phyloP scores from a whole-genome alignment of 30 jellyfish, hydroid and myxozoan species.

The Aurelia aurita region DNA sequence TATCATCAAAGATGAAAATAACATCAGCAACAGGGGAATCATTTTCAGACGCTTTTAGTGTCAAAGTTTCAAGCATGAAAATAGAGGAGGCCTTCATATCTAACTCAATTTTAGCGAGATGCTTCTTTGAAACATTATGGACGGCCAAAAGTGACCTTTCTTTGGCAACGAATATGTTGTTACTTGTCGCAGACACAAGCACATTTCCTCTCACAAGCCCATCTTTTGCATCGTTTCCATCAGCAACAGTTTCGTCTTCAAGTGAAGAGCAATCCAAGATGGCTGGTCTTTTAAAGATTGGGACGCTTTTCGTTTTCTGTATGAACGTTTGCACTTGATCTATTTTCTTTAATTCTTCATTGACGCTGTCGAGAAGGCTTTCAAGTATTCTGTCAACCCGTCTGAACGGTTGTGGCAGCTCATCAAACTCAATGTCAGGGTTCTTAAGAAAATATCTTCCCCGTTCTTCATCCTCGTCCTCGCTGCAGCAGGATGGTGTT shows the following conservation, averaged over 20 bases:
- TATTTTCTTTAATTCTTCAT: slow-evolving; percentile 29
- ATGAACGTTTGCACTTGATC: slow-evolving; percentile 28
- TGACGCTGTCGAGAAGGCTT: slow-evolving; percentile 12
- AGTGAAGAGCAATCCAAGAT: slow-evolving; percentile 12
- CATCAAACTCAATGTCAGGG: slow-evolving; percentile 64
- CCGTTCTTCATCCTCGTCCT: slow-evolving; percentile 41
- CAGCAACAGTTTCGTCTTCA: not conserved
- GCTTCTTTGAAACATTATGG: slow-evolving; percentile 1
- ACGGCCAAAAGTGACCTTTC: slow-evolving; percentile 9
- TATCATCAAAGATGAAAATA: slow-evolving; percentile 21
- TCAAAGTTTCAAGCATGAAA: slow-evolving; percentile 18
- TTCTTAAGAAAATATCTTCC: slow-evolving; percentile 38
- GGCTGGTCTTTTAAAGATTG: slow-evolving; percentile 16
- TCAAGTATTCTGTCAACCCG: slow-evolving; percentile 30
- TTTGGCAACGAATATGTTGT: slow-evolving; percentile 35
- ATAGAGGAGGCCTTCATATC: not conserved
- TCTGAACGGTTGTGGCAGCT: slow-evolving; percentile 64
- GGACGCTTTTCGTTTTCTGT: slow-evolving; percentile 12
- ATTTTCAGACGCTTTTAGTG: slow-evolving; percentile 1
- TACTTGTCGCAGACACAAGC: slow-evolving; percentile 1
- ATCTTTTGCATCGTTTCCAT: not conserved
- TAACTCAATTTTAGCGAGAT: not conserved
- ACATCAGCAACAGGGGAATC: not conserved
- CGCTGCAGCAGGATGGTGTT: slow-evolving; percentile 66
- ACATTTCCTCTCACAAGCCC: slow-evolving; percentile 14